Conservation (phyloP, 30 jellyfish, hydroid and myxozoan genomes). For the Rhopilema esculentum region DNA sequence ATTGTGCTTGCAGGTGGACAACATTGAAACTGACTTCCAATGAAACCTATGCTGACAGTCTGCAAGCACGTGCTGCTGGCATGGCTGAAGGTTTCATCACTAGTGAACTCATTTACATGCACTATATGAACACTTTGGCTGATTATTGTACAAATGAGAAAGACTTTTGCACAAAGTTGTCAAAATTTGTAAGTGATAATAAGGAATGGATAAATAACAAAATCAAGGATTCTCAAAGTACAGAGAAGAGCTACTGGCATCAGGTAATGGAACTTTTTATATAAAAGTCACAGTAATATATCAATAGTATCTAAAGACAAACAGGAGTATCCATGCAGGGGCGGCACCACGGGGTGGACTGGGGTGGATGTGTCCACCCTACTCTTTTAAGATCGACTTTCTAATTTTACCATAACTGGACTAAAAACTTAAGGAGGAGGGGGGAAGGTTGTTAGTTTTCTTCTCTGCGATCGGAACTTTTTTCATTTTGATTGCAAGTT, state of each 20-base stretch:
- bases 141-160: constrained; percentile 73
- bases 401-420: too few species aligned
- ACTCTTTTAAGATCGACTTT: too few species aligned
- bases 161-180: constrained; percentile 73
- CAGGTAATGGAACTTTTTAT: constrained; percentile 48
- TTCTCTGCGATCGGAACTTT: too few species aligned
- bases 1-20: constrained; percentile 81
- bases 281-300: neutral
- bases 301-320: neutral
- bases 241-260: constrained; percentile 77
- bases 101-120: constrained; percentile 84
- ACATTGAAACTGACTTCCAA: constrained; percentile 72
- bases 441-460: too few species aligned
- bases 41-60: constrained; percentile 67
- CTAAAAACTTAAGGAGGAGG: too few species aligned
- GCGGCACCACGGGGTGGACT: neutral
- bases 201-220: constrained; percentile 55
- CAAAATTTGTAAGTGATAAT: constrained; percentile 60
- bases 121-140: constrained; percentile 59
- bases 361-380: too few species aligned
- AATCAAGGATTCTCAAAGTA: constrained; percentile 22
- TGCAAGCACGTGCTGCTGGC: constrained; percentile 99
- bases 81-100: constrained; percentile 94
- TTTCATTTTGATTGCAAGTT: too few species aligned
- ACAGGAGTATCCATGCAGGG: constrained; percentile 31